phyloP scores from a whole-genome alignment of 2,888 invertebrate species.

The Drosophila cognata region DNA sequence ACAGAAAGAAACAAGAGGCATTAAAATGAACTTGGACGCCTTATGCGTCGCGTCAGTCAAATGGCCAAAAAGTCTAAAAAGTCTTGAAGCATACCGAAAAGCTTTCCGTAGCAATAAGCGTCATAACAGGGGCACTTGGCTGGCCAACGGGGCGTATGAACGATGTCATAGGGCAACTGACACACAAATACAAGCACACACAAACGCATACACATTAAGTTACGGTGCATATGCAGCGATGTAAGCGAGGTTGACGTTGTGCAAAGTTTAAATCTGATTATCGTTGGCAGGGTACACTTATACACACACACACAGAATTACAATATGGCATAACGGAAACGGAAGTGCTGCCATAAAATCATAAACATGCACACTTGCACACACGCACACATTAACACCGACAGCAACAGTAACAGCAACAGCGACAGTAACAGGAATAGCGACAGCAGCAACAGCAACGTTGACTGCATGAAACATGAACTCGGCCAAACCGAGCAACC shows the following conservation, averaged over 20 bases:
- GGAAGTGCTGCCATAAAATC: conserved; percentile 82
- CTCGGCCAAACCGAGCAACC: conserved; percentile 59
- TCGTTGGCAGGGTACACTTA: conserved; percentile 56
- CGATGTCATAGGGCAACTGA: conserved; percentile 75
- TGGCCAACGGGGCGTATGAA: conserved; percentile 78
- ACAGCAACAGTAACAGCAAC: neutral
- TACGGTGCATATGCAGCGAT: conserved; percentile 53
- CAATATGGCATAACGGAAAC: conserved; percentile 75
- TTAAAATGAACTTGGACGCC: conserved; percentile 58
- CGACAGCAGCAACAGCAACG: conserved; percentile 4
- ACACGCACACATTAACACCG: conserved; percentile 29
- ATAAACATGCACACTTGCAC: conserved; percentile 76
- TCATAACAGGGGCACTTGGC: conserved; percentile 74
- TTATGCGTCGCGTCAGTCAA: conserved; percentile 65
- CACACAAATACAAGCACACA: conserved; percentile 20
- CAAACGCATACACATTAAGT: conserved; percentile 25
- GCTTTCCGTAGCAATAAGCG: conserved; percentile 79
- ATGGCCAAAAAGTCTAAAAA: conserved; percentile 52
- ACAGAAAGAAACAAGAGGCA: conserved; percentile 28
- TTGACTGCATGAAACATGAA: conserved; percentile 76
- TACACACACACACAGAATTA: conserved; percentile 27
- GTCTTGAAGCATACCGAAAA: conserved; percentile 73
- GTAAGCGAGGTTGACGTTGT: conserved; percentile 77
- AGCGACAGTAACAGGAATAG: neutral
- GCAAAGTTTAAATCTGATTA: conserved; percentile 81